Base-by-base conservation (phyloP, 2,888 invertebrate species). In the Anarsia innoxiella region DNA sequence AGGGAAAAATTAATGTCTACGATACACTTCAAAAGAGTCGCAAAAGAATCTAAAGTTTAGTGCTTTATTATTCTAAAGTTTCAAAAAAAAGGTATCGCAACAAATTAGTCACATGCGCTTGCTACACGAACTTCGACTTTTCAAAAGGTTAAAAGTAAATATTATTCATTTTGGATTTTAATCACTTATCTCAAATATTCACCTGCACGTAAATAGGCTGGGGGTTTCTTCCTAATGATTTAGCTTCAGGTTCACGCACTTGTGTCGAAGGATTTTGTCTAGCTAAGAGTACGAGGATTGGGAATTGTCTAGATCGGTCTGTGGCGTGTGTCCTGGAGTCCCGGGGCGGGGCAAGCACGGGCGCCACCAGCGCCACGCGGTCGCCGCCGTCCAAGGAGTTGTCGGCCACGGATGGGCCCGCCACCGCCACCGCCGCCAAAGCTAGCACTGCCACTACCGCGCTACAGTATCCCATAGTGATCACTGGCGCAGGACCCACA, bases 151-250 rank as follows among this genome's bases (percentile, higher is more conserved):
- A 25, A 3, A 9, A n/a, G n/a, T 25, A 19, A 19, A 19, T 19
- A 19, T 5, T 19, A 6, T 19, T 19, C 19, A 19, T 6, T 19
- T 6, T 19, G 3, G n/a, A n/a, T n/a, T n/a, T n/a, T n/a, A n/a
- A n/a, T n/a, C n/a, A n/a, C n/a, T n/a, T n/a, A n/a, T n/a, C n/a
- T n/a, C 15, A 30, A 15, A 15, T 12, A 26, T 19, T 62, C 56
- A 83, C 83, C 80, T 82, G 59, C 10, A 83, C 83, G 39, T 82
- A 82, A 50, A 80, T 74, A 2, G 79, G 80, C 35, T 66, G 54
- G 2, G 60, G 65, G 40, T 64, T 67, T 35, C 56, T 59, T 35
- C 55, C 62, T 42, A 80, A 49, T n/a, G 82, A 68, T 40, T 78
- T 82, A 3, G 73, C 63, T 37, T 68, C 68, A 1, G 67, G 66